phyloP scores from a whole-genome alignment of 2,888 invertebrate genomes.

The Brassicogethes aeneus region DNA sequence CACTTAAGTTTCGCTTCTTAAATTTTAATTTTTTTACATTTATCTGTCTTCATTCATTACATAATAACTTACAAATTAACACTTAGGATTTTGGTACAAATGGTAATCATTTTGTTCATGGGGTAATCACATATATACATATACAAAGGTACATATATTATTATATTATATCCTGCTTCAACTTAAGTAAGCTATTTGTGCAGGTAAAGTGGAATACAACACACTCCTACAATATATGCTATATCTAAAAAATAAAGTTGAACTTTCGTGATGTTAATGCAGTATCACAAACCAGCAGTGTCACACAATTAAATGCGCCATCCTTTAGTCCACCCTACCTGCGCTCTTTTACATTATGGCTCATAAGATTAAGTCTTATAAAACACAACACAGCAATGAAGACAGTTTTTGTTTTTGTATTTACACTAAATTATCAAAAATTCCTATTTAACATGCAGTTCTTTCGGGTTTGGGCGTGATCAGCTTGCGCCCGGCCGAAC shows the following conservation, averaged over 20 bases:
- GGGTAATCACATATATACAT: constrained; percentile 20
- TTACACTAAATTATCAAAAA: constrained; percentile 3
- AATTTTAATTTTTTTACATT: constrained; percentile 32
- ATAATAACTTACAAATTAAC: constrained; percentile 29
- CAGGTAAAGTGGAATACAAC: too few relatives aligned
- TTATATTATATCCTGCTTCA: constrained; percentile 10
- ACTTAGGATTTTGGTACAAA: constrained; percentile 36
- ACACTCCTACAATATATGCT: too few relatives aligned
- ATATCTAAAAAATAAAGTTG: too few relatives aligned
- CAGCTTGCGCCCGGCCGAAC: constrained; percentile 34
- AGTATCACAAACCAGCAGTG: too few relatives aligned
- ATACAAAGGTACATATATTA: constrained; percentile 12
- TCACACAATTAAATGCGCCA: too few relatives aligned
- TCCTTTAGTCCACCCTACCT: too few relatives aligned
- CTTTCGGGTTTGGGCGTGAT: constrained; percentile 32
- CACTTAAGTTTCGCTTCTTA: constrained; percentile 42
- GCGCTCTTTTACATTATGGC: too few relatives aligned
- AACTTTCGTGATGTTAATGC: too few relatives aligned
- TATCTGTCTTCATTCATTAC: constrained; percentile 39
- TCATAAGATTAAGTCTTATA: constrained; percentile 26
- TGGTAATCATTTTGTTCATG: constrained; percentile 30
- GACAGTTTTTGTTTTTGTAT: constrained; percentile 27
- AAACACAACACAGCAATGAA: constrained; percentile 33
- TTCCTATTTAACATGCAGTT: constrained; percentile 32
- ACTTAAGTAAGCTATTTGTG: not conserved